A percentile compares a stretch with the other conserved stretches of the same genome.
phyloP scores from a whole-genome alignment of 2,113 vertebrate genomes.

The Origma solitaria region DNA sequence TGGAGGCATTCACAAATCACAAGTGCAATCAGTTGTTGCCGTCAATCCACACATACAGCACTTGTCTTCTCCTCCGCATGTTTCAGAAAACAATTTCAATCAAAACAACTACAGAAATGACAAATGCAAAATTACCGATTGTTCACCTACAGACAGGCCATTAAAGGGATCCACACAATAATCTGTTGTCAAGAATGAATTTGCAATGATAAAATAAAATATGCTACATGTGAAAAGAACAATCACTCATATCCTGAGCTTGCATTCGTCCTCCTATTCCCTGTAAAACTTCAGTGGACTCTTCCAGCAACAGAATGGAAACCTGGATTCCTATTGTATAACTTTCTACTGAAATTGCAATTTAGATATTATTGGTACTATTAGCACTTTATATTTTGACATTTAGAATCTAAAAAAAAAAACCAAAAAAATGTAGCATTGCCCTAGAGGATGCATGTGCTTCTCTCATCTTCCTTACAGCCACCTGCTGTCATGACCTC shows the following conservation, averaged over 20 bases:
- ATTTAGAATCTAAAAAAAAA: background rate
- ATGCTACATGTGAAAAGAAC: background rate
- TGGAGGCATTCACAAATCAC: background rate
- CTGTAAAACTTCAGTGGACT: background rate
- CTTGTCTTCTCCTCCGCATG: background rate
- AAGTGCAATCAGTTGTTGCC: background rate
- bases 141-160: background rate
- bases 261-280: background rate
- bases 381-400: background rate
- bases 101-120: background rate
- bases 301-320: background rate
- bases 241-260: background rate
- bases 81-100: background rate
- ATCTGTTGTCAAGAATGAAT: background rate
- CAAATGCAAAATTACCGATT: background rate
- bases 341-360: background rate
- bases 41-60: background rate
- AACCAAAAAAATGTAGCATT: background rate
- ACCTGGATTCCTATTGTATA: background rate
- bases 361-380: background rate
- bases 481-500: background rate
- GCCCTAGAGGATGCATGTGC: background rate
- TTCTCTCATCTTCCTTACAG: background rate
- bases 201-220: background rate
- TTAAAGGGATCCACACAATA: background rate